Evolutionary conservation across 2,888 invertebrate species (phyloP), one percentile per base, ranked within the genome.

Genomic region (Aleiodes alternator): DNA sequence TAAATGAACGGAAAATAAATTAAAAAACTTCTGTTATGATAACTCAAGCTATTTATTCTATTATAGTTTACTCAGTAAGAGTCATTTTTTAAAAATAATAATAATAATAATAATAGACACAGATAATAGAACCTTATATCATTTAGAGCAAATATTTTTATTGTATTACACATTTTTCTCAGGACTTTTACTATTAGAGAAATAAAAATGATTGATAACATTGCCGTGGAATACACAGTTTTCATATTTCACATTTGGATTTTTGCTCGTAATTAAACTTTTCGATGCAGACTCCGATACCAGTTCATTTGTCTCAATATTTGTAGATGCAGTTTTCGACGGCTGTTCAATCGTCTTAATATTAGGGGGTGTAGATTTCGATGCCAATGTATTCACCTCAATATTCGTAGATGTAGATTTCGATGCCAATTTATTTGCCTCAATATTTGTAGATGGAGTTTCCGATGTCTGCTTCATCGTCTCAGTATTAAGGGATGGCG

Each of bases 161-260:
- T 12, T 51, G 38, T 34, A 59, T 56, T 50, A 61, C 14, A 69
- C n/a, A 59, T 68, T 74, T 71, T 31, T 14, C 50, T 71, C 69
- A 53, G 8, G 6, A 48, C 48, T 57, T 50, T 69, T 14, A 50
- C 68, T 9, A 75, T 55, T 29, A 61, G 48, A 70, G 53, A 70
- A 72, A 77, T 77, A 68, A 34, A 74, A 71, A 69, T 77, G 59
- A 68, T 73, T 71, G 5, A 72, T 74, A 56, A 77, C 71, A 59
- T 77, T 70, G 55, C 71, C 73, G 69, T 77, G 51, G 59, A 77
- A 77, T 43, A 66, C 59, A 53, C 74, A 77, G 68, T 77, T 73
- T 51, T 77, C 70, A 48, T 73, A 76, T 43, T 61, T 70, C 53
- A 64, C 53, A 50, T 59, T 55, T 14, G 34, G 34, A 73, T 73